phyloP scores from a whole-genome alignment of 2,113 vertebrate species.

The Xenus cinereus region DNA sequence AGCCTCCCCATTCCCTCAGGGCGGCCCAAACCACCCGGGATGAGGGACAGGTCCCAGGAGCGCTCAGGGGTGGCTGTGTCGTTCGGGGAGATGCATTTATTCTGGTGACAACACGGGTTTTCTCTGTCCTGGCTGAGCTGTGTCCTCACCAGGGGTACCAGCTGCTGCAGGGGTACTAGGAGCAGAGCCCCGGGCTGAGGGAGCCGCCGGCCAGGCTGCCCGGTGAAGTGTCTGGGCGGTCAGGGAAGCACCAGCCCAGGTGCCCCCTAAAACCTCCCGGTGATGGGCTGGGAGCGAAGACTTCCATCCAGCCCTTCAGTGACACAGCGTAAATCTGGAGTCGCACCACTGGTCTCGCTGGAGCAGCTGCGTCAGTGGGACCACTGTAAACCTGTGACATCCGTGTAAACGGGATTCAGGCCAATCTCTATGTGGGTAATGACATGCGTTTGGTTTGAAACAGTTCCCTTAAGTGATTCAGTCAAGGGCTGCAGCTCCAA shows the following conservation, averaged over 20 bases:
- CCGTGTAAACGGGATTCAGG: neutral
- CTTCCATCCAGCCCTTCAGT: neutral
- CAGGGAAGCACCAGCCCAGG: neutral
- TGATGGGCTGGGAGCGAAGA: neutral
- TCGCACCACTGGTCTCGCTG: neutral
- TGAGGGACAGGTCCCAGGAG: too few species aligned
- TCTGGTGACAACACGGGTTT: neutral
- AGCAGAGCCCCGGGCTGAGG: neutral
- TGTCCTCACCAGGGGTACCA: neutral
- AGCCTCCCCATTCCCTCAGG: neutral
- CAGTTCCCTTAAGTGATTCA: neutral
- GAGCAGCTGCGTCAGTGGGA: neutral
- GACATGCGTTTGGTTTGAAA: neutral
- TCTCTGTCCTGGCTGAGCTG: neutral
- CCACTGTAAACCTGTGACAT: neutral
- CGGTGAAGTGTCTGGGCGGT: rapidly evolving
- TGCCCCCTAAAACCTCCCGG: neutral
- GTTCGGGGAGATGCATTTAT: neutral
- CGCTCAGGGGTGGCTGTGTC: neutral
- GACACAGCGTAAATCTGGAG: conserved; percentile 36
- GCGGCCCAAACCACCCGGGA: neutral
- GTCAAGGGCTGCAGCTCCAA: neutral
- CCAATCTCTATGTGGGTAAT: neutral
- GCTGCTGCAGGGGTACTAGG: neutral
- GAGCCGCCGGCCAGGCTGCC: neutral